phyloP scores from a whole-genome alignment of 2,888 invertebrate species.

The Drosophila peninsularis region DNA sequence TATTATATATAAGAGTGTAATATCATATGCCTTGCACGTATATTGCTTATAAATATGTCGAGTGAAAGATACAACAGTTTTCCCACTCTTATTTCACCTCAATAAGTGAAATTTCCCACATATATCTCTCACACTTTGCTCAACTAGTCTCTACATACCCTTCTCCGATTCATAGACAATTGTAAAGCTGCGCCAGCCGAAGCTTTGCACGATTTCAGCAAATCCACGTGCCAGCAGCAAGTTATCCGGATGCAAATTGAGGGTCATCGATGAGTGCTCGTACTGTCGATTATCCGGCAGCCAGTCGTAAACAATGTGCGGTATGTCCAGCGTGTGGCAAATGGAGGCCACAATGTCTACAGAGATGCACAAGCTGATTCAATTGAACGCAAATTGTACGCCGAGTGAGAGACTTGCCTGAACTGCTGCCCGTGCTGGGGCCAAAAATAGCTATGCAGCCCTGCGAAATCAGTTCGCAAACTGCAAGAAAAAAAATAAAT shows the following conservation, averaged over 20 bases:
- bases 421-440: conserved; percentile 85
- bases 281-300: conserved; percentile 84
- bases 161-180: conserved; percentile 93
- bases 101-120: neutral
- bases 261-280: conserved; percentile 86
- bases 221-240: conserved; percentile 88
- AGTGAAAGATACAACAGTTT: neutral
- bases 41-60: no score
- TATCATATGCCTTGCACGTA: no score
- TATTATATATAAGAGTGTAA: no score
- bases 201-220: conserved; percentile 89
- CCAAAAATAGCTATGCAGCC: conserved; percentile 92
- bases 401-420: conserved; percentile 83
- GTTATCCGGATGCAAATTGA: conserved; percentile 90
- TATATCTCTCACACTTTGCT: neutral
- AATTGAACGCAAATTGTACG: no score
- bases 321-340: conserved; percentile 88
- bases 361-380: neutral
- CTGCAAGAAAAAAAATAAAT: conserved; percentile 83
- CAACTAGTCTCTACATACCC: conserved; percentile 84
- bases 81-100: neutral
- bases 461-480: conserved; percentile 87
- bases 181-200: conserved; percentile 92
- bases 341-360: conserved; percentile 85
- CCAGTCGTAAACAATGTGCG: conserved; percentile 88